Base-by-base conservation (phyloP, 2,888 invertebrate species). In the Tupiocoris notatus region DNA sequence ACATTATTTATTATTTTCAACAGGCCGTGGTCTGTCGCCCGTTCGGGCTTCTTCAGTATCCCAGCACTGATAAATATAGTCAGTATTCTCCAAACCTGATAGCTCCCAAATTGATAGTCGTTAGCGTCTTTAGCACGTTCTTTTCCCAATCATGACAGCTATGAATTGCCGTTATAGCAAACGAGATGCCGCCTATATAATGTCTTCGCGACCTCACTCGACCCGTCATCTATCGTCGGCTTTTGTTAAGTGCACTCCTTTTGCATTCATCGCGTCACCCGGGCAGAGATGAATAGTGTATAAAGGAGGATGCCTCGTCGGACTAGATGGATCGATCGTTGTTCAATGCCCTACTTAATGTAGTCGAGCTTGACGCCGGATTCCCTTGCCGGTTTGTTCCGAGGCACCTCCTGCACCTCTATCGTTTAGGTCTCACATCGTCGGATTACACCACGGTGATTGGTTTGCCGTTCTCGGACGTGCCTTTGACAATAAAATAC, bases 401-500 rank as follows among this genome's bases (percentile, higher is more conserved):
- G n/a, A n/a, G n/a, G n/a, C n/a, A n/a, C n/a, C n/a, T n/a, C n/a
- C n/a, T n/a, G n/a, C n/a, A n/a, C n/a, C n/a, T n/a, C n/a, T n/a
- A n/a, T n/a, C n/a, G n/a, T 67, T 58, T 23, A 18, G 59, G 12
- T 59, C 57, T 58, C 67, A 21, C 57, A 20, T n/a, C 17, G 57
- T 9, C 3, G n/a, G 18, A 16, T n/a, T 12, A 16, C 17, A 22
- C 2, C 24, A 1, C 25, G 12, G 57, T 67, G 67, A 67, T 67
- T 67, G 67, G 67, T 67, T 16, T n/a, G n/a, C n/a, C n/a, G 67
- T 18, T 58, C 57, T 67, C 56, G 67, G 67, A 67, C 57, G 67
- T 56, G 67, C 22, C 67, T 67, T 67, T 67, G 67, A 67, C 67
- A 57, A 22, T 67, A 67, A 67, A 67, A 67, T 67, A 67, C 67